phyloP scores from a whole-genome alignment of 2,888 invertebrate species.

The Drosophila limbata region DNA sequence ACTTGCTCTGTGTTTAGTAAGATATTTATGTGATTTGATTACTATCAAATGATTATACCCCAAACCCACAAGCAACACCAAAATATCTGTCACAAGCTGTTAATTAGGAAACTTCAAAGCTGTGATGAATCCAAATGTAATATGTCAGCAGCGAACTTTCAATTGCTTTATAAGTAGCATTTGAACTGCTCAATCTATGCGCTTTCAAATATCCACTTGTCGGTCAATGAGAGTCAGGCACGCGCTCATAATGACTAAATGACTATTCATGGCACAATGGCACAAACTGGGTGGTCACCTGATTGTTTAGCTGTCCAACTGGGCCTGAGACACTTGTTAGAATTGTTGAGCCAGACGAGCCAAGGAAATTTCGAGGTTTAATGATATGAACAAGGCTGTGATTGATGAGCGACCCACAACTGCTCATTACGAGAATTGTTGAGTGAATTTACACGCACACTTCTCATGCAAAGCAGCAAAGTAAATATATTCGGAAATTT shows the following conservation, averaged over 20 bases:
- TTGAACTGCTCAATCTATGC: constrained; percentile 17
- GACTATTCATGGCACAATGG: constrained; percentile 36
- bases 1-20: no score
- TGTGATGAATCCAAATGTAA: constrained; percentile 11
- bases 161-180: constrained; percentile 47
- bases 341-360: constrained; percentile 19
- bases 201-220: constrained; percentile 43
- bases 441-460: constrained; percentile 31
- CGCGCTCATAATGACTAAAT: constrained; percentile 71
- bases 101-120: constrained; percentile 30
- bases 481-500: background rate
- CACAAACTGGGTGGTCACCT: constrained; percentile 52
- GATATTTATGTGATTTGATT: background rate
- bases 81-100: constrained; percentile 27
- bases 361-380: constrained; percentile 13
- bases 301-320: constrained; percentile 41
- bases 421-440: constrained; percentile 10
- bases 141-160: constrained; percentile 44
- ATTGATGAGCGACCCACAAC: constrained; percentile 37
- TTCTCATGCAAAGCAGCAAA: constrained; percentile 29
- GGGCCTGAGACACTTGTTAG: constrained; percentile 8
- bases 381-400: constrained; percentile 34
- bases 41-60: background rate
- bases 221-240: constrained; percentile 48
- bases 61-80: background rate